A percentile compares a stretch with the other conserved stretches of the same genome.
phyloP scores from a whole-genome alignment of 2,113 vertebrate genomes.

The Pedionomus torquatus region DNA sequence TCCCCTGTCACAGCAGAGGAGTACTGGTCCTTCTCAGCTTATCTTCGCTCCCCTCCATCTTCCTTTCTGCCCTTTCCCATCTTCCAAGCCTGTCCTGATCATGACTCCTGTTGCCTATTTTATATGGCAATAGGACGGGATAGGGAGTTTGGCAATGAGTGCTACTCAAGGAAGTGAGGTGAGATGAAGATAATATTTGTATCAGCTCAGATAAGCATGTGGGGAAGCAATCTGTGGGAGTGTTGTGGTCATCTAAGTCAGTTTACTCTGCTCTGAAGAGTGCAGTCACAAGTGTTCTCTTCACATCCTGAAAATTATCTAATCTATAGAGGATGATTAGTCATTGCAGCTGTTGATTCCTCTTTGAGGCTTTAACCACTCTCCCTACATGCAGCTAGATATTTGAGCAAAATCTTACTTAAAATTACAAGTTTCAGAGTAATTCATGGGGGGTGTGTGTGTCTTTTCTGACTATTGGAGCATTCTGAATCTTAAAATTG shows the following conservation, averaged over 20 bases:
- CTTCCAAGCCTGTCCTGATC: background rate
- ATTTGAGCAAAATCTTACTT: background rate
- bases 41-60: background rate
- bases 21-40: background rate
- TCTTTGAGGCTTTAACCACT: background rate
- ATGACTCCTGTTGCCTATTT: background rate
- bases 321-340: background rate
- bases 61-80: background rate
- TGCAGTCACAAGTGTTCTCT: background rate
- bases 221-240: background rate
- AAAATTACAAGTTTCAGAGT: background rate
- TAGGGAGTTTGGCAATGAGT: background rate
- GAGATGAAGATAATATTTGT: fast-evolving
- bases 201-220: background rate
- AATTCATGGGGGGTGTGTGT: background rate
- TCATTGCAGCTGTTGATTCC: background rate
- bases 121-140: fast-evolving
- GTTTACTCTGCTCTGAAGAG: background rate
- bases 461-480: background rate
- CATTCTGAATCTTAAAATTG: background rate
- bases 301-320: background rate
- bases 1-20: background rate
- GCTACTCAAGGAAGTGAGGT: background rate
- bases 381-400: background rate
- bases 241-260: background rate